Percentiles rank a stretch among this genome's conserved stretches.
Conservation (phyloP, 2,888 invertebrate genomes). For the Tipula helvola region DNA sequence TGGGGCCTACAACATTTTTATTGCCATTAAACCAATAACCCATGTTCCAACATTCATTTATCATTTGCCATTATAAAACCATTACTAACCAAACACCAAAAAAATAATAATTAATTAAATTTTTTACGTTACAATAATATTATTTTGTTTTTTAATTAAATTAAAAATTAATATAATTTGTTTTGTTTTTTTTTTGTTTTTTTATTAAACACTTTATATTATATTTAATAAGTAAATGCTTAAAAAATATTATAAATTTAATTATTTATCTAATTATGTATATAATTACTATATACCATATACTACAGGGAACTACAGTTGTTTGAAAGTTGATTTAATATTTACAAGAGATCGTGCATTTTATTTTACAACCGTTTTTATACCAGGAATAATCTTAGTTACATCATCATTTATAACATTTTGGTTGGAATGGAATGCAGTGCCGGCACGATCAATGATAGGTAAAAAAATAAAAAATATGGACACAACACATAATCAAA, state of each 20-base stretch:
- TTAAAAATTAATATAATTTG: neutral
- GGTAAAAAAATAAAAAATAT: constrained; percentile 37
- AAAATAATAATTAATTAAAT: too few relatives aligned
- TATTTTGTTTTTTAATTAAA: neutral
- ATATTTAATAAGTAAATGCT: neutral
- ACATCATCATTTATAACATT: constrained; percentile 95
- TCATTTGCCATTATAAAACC: neutral
- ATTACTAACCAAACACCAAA: too few relatives aligned
- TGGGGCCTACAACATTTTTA: too few relatives aligned
- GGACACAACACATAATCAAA: neutral
- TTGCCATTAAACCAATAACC: neutral
- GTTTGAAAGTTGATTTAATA: constrained; percentile 83
- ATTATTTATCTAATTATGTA: neutral
- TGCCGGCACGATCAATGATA: constrained; percentile 93
- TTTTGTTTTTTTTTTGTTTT: neutral
- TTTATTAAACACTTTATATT: neutral
- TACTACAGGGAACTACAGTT: constrained; percentile 83
- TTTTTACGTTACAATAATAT: neutral
- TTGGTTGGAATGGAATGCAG: constrained; percentile 96
- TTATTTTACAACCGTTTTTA: constrained; percentile 94
- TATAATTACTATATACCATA: constrained; percentile 7
- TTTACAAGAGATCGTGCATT: constrained; percentile 92
- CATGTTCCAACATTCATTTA: neutral
- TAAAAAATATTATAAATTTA: neutral
- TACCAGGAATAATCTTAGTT: constrained; percentile 91